These are phyloP conservation scores for Pungitius pungitius DNA, from an alignment of 2,113 vertebrate species.

Conservation along the genomic window DNA sequence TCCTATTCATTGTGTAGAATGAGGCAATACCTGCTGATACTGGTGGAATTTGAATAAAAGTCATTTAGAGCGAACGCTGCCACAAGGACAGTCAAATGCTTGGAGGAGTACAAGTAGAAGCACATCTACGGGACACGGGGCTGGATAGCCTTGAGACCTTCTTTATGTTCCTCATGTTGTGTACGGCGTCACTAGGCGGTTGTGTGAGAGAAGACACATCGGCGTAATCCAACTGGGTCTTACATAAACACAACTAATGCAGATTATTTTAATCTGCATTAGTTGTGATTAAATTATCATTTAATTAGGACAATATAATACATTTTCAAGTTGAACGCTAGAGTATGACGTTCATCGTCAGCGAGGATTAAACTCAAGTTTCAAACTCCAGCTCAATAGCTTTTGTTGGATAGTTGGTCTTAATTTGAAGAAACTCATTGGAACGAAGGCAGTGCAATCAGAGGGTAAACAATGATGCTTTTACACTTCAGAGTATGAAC, in stretches of 20 bases:
- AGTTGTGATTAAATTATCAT: no score
- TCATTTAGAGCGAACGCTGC: background rate
- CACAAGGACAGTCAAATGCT: background rate
- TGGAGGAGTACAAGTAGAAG: background rate
- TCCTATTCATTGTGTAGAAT: constrained; percentile 3
- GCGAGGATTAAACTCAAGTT: no score
- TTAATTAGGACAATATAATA: background rate
- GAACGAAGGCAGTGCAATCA: background rate
- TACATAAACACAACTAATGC: background rate
- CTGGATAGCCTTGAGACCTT: background rate
- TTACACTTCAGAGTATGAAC: constrained; percentile 8
- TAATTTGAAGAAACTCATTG: background rate
- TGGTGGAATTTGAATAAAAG: background rate
- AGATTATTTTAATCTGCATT: background rate
- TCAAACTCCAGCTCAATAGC: background rate
- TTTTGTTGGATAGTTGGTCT: background rate
- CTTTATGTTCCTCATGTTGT: background rate
- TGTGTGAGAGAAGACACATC: background rate
- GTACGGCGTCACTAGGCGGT: constrained; percentile 1
- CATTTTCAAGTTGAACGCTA: background rate
- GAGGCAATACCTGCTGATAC: background rate
- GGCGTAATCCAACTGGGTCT: background rate
- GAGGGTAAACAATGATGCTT: constrained; percentile 2
- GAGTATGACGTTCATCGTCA: background rate
- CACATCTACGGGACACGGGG: background rate